Evolutionary conservation across 2,888 invertebrate species (phyloP), one percentile per base, ranked within the genome.

Genomic region (Brassicogethes aeneus): DNA sequence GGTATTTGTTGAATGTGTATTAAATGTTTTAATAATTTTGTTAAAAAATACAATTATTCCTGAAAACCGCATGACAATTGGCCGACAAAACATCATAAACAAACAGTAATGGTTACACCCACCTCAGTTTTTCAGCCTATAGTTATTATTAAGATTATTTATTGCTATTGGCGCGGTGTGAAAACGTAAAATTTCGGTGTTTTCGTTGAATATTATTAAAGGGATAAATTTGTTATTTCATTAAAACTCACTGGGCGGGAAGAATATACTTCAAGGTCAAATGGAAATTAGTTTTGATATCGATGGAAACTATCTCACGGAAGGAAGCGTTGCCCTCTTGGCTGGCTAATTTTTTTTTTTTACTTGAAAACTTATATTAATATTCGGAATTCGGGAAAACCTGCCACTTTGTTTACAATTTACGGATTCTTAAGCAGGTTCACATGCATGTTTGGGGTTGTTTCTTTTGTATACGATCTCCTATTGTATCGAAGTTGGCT

Each of bases 231-330:
- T 5, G 5, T 23, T 23, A 23, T 23, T 23, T 23, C 10, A 23
- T 5, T 10, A 23, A 23, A 23, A 50, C 41, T 46, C 47, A 54
- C 54, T 58, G 57, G 61, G 64, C 64, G 63, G 64, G 61, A 65
- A 64, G 57, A 59, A 48, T 52, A 53, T 54, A 51, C 45, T 54
- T 60, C 63, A 64, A 64, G 64, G 64, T 61, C 61, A 56, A 42
- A 45, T 37, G 54, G 60, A 62, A 62, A 52, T 46, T 47, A 60
- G 57, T 62, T 57, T 59, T 57, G 57, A 60, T 56, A 47, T 37
- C 35, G 40, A 36, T n/a, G n/a, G n/a, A n/a, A 17, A 16, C 33
- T 38, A 15, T 10, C 13, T n/a, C 13, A 14, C 14, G 17, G 40
- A 44, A 43, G 39, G 45, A 49, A 45, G 34, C 47, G 46, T 47